These are phyloP conservation scores for Perognathus longimembris DNA, from an alignment of 2,113 vertebrate genomes.

Conservation along the genomic window DNA sequence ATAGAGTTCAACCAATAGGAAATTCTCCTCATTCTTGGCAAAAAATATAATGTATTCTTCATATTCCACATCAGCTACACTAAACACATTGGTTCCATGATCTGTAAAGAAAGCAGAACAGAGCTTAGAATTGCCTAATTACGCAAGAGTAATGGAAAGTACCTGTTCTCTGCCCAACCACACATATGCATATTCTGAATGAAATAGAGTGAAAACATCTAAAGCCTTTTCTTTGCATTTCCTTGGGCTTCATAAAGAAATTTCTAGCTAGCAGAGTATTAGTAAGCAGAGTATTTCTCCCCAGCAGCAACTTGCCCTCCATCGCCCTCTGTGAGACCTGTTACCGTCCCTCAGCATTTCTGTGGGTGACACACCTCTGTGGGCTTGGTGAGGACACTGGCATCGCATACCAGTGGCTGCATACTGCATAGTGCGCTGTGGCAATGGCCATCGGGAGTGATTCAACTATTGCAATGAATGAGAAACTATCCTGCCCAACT, in stretches of 20 bases:
- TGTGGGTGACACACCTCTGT: not conserved
- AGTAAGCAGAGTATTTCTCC: not conserved
- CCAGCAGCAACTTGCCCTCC: not conserved
- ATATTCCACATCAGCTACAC: not conserved
- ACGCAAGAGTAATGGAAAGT: not conserved
- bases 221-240: not conserved
- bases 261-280: not conserved
- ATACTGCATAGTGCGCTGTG: not conserved
- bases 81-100: not conserved
- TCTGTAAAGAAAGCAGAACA: constrained; percentile 60
- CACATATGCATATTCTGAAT: not conserved
- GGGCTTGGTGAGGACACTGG: not conserved
- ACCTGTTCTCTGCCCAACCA: not conserved
- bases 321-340: not conserved
- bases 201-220: not conserved
- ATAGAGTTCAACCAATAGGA: not conserved
- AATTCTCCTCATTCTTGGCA: rapidly evolving
- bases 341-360: not conserved
- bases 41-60: rapidly evolving
- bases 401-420: not conserved
- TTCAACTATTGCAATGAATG: not conserved
- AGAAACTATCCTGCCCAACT: not conserved
- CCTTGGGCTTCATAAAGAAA: not conserved
- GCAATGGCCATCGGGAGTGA: not conserved
- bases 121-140: not conserved